Conservation (phyloP, 2,888 invertebrate species). For the Phytoseiulus persimilis region DNA sequence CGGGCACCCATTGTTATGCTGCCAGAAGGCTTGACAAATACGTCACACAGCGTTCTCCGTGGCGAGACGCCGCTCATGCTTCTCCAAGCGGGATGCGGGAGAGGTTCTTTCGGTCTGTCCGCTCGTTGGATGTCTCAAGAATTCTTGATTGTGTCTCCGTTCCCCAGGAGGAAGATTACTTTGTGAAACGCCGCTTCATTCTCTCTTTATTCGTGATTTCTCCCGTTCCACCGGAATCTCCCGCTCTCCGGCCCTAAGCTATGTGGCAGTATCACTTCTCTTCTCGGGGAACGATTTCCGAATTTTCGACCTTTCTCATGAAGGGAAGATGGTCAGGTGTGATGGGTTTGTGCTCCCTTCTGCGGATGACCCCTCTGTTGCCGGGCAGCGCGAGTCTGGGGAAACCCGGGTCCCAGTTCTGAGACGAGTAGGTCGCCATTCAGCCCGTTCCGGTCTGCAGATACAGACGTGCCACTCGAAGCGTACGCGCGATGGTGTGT, state of each 20-base stretch:
- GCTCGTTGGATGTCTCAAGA: neutral
- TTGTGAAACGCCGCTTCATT: neutral
- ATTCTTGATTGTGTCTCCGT: neutral
- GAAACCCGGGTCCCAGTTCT: too few relatives aligned
- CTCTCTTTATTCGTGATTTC: neutral
- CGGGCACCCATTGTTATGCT: neutral
- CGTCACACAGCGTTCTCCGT: neutral
- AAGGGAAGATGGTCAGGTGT: too few relatives aligned
- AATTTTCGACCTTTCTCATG: too few relatives aligned
- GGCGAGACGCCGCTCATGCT: neutral
- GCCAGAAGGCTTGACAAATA: conserved; percentile 5
- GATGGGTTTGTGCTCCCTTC: too few relatives aligned
- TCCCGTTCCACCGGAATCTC: neutral
- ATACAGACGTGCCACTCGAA: too few relatives aligned
- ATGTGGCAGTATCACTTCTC: too few relatives aligned
- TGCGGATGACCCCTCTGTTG: too few relatives aligned
- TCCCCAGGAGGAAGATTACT: neutral
- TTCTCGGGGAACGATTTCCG: too few relatives aligned
- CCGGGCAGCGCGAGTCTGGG: too few relatives aligned
- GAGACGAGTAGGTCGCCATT: too few relatives aligned
- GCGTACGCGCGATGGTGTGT: too few relatives aligned
- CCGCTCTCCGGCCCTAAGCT: neutral
- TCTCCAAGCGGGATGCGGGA: neutral
- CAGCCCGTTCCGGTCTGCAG: too few relatives aligned
- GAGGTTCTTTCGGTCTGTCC: neutral